phyloP scores from a whole-genome alignment of 2,797 vertebrate species.

The Acipenser transmontanus region DNA sequence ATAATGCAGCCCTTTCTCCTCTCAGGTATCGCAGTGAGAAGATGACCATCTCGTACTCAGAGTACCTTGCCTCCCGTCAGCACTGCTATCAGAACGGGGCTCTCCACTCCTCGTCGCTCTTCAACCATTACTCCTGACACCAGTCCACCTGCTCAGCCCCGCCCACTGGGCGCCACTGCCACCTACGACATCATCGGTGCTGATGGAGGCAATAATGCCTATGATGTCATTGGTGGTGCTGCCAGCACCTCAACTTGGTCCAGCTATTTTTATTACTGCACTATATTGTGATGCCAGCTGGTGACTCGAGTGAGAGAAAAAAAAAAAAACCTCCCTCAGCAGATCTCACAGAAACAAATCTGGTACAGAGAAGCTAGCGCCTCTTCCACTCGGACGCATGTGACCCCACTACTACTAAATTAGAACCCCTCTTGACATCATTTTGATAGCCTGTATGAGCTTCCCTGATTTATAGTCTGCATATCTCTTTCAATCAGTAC shows the following conservation, averaged over 20 bases:
- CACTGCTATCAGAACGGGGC: constrained; percentile 73
- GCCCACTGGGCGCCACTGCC: constrained; percentile 54
- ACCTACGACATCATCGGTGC: constrained; percentile 65
- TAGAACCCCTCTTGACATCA: too few species aligned
- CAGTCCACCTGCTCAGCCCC: constrained; percentile 70
- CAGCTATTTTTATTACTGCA: constrained; percentile 80
- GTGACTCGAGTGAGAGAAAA: too few species aligned
- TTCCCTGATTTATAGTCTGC: too few species aligned
- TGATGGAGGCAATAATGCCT: constrained; percentile 31
- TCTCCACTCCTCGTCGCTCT: constrained; percentile 71
- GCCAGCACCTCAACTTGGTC: constrained; percentile 75
- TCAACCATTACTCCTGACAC: constrained; percentile 84
- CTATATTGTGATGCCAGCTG: constrained; percentile 51
- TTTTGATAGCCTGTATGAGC: too few species aligned
- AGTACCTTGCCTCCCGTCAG: constrained; percentile 72
- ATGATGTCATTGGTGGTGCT: constrained; percentile 57
- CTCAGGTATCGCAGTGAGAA: constrained; percentile 73
- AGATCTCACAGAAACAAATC: too few species aligned
- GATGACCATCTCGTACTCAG: constrained; percentile 76
- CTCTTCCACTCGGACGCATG: too few species aligned
- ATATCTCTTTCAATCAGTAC: too few species aligned
- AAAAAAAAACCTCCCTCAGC: too few species aligned
- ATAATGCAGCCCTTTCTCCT: not conserved
- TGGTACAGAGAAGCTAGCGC: too few species aligned
- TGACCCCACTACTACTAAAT: too few species aligned